Evolutionary conservation across 92 coral and sea anemone genomes (phyloP).

Genomic region (Meandrina meandrites): DNA sequence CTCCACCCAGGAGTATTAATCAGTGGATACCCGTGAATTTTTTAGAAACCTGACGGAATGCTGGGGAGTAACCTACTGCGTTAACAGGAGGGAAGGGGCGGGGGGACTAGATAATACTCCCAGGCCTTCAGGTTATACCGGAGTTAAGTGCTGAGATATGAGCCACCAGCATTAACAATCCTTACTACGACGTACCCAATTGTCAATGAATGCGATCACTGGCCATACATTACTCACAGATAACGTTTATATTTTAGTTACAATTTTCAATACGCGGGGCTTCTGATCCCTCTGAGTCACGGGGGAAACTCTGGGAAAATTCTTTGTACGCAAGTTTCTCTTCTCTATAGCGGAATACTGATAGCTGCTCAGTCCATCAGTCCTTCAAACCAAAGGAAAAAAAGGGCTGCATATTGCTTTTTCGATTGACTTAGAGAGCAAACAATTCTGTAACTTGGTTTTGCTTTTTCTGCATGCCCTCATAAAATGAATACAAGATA

Average conservation of each 20-base stretch:
- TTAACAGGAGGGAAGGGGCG: too few species aligned
- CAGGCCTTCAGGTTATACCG: too few species aligned
- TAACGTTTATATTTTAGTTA: not conserved
- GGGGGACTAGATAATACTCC: too few species aligned
- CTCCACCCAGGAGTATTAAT: too few species aligned
- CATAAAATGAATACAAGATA: not conserved
- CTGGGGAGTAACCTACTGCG: too few species aligned
- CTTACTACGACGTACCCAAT: not conserved
- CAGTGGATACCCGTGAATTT: too few species aligned
- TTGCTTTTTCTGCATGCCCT: not conserved
- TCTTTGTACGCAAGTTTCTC: not conserved
- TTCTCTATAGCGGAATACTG: not conserved
- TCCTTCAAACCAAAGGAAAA: not conserved
- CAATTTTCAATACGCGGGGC: not conserved
- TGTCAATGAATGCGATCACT: not conserved
- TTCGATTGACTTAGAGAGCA: not conserved
- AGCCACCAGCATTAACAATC: too few species aligned
- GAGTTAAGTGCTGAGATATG: too few species aligned
- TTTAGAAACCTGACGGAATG: too few species aligned
- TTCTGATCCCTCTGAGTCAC: not conserved
- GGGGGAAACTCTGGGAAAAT: not conserved
- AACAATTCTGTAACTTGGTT: not conserved
- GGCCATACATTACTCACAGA: not conserved
- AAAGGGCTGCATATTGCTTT: not conserved
- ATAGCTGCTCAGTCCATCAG: not conserved